Evolutionary conservation across 2,888 invertebrate genomes (phyloP), one percentile per base, ranked within the genome.

Genomic region (Tiliacea citrago): DNA sequence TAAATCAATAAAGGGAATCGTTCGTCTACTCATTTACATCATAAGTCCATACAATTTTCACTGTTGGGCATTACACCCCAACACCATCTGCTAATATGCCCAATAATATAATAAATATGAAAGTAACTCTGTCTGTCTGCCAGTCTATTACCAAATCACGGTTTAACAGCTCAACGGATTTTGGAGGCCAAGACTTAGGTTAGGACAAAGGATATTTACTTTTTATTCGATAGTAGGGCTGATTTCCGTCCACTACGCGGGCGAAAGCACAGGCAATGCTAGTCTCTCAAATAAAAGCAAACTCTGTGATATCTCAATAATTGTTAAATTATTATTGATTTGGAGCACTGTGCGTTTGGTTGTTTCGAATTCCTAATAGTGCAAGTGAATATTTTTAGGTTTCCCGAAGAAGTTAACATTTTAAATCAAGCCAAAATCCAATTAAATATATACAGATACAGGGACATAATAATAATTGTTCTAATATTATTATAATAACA

Each of bases 401-500:
- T 62, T 12, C 18, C 42, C 18, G 16, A 42, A 24, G 42, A 45
- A 24, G 18, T 12, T 45, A 12, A 45, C 1, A 2, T 13, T 29
- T n/a, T 35, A 16, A n/a, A 1, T 66, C 0, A 66, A 1, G 0
- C 13, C 6, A 16, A 55, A n/a, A n/a, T 7, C 7, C n/a, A n/a
- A 81, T 75, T 35, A 76, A 55, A 7, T 21, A 1, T 21, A 76
- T 9, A 82, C 2, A 51, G 49, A 80, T 45, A 75, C 24, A 62
- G 8, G 21, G 42, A 42, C 18, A 68, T 29, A 49, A 73, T 57
- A 62, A 62, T 82, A 42, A 77, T 77, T 24, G 51, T 39, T 77
- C 12, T 61, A 66, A 68, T 29, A 75, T 65, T 75, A 81, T 81
- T 75, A 75, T 75, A 61, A 75, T 62, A 76, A 71, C 73, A 75